Evolutionary conservation across 2,888 invertebrate species (phyloP), one percentile per base, ranked within the genome.

Genomic region (Serrognathus titanus): DNA sequence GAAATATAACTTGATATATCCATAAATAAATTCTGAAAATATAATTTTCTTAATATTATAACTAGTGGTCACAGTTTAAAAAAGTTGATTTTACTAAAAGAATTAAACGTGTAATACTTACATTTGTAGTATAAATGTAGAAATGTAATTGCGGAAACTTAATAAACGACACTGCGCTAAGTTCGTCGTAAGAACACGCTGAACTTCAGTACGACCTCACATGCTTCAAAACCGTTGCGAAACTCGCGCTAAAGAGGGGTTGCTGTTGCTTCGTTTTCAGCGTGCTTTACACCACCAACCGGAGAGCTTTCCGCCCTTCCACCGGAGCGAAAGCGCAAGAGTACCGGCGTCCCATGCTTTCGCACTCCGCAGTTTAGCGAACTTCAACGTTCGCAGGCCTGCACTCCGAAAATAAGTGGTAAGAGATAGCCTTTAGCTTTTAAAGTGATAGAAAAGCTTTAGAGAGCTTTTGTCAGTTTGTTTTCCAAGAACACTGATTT

Each of bases 281-380:
- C n/a, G 16, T 16, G 48, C 12, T n/a, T 36, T 12, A n/a, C 31
- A 36, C 48, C 12, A 35, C 48, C 48, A 48, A 48, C 48, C 48
- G 24, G 31, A 13, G 36, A 48, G 48, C 48, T 48, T 48, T 48
- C 48, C n/a, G 10, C 48, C 48, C 48, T 48, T 35, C 48, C 48
- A 35, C 9, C n/a, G 16, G 31, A 48, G 10, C 48, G 31, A 31
- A 36, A 48, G 48, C 48, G 16, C 13, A 48, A 1, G 46, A 46
- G 12, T n/a, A 46, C 46, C 13, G 24, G n/a, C 46, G 46, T 24
- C 24, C 16, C 46, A n/a, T 46, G n/a, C 16, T n/a, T 46, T 46
- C 24, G 46, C 13, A 11, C 16, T 16, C 16, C 46, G n/a, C n/a
- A 5, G 12, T 13, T 16, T n/a, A 40, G 12, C 40, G 12, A 40